These are phyloP conservation scores for Lycophotia porphyrea DNA, from an alignment of 2,888 invertebrate genomes.

Conservation along the genomic window DNA sequence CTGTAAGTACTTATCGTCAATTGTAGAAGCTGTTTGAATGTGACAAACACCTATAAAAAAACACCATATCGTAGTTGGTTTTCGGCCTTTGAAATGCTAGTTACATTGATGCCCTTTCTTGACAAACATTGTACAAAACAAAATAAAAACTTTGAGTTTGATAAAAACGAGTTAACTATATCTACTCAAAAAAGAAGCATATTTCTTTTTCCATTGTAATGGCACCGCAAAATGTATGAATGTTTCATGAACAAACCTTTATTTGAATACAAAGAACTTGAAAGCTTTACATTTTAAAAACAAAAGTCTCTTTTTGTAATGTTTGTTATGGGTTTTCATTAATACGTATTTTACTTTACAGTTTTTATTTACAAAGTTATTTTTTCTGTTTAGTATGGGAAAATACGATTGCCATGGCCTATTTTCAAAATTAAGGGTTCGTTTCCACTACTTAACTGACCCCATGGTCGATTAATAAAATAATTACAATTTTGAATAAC, in stretches of 20 bases:
- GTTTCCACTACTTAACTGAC: no score
- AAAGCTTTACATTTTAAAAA: conserved; percentile 39
- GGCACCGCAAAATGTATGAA: conserved; percentile 46
- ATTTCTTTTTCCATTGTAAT: conserved; percentile 39
- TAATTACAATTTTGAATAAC: conserved; percentile 6
- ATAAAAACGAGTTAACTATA: not conserved
- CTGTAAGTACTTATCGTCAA: not conserved
- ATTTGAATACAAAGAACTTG: conserved; percentile 45
- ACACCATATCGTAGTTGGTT: not conserved
- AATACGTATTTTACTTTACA: not conserved
- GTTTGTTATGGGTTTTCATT: conserved; percentile 7
- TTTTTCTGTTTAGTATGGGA: not conserved
- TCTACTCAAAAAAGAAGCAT: conserved; percentile 27
- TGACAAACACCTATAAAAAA: not conserved
- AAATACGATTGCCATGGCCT: not conserved
- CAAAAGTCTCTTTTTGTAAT: conserved; percentile 5
- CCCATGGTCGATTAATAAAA: not conserved
- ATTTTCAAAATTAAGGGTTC: not conserved
- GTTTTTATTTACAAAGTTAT: not conserved
- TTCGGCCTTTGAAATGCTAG: not conserved
- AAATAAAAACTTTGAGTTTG: not conserved
- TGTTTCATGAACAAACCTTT: conserved; percentile 53
- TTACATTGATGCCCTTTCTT: conserved; percentile 11
- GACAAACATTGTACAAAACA: conserved; percentile 8
- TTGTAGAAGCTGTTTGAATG: not conserved